A percentile compares a stretch with the other conserved stretches of the same genome.
Conservation (phyloP, 2,113 vertebrate species). For the Naja naja region DNA sequence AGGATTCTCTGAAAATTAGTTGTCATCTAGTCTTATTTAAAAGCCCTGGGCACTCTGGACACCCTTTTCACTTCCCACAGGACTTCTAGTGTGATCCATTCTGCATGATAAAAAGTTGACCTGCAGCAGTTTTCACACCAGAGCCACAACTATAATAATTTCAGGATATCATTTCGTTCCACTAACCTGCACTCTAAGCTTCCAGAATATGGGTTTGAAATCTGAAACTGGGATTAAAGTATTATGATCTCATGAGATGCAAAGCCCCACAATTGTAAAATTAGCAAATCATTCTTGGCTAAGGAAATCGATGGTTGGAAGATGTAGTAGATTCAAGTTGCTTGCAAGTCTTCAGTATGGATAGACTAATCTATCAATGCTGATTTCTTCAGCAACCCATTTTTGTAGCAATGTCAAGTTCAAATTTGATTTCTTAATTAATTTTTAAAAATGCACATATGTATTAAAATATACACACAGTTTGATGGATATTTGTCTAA, state of each 20-base stretch:
- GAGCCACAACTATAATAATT: background rate
- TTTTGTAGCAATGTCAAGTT: background rate
- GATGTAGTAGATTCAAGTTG: background rate
- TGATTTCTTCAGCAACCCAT: background rate
- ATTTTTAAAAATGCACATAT: background rate
- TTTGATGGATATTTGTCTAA: background rate
- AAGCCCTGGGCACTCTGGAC: background rate
- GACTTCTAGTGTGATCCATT: background rate
- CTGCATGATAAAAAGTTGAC: background rate
- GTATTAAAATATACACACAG: background rate
- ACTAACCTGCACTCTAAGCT: background rate
- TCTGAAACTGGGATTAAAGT: background rate
- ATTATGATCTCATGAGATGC: background rate
- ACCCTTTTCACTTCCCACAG: background rate
- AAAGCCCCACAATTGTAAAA: background rate
- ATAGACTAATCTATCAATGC: background rate
- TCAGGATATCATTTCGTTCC: background rate
- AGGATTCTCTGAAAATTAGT: background rate
- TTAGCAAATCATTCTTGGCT: background rate
- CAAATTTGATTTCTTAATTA: background rate
- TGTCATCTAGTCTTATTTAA: background rate
- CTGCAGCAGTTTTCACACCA: background rate
- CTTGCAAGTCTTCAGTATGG: background rate
- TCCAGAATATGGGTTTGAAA: background rate
- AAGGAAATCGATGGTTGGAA: background rate